Base-by-base conservation (phyloP, 2,888 invertebrate species). In the Orchesellides sinensis region DNA sequence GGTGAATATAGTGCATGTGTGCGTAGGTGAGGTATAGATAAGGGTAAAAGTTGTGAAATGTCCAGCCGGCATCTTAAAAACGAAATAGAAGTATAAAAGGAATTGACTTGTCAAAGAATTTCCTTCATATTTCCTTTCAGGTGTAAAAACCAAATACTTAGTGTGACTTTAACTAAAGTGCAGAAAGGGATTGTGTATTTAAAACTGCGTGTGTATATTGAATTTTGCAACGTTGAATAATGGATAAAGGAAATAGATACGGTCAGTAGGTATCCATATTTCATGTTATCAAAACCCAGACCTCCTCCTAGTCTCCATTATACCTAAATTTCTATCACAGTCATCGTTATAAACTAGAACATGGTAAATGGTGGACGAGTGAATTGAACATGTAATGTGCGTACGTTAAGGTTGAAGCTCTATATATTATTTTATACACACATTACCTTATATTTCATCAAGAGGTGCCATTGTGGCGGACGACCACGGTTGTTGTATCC, bases 201-300 rank as follows among this genome's bases (percentile, higher is more conserved):
- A 8, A 17, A 52, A 19, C 10, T 40, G 23, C 40, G 23, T 25
- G 14, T 14, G 23, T 1, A 14, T 66, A 75, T 75, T 54, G 66
- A 56, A 66, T 75, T 75, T 66, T 17, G 75, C 75, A 66, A 66
- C 35, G n/a, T 66, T 75, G 66, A 75, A 75, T 75, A 75, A 75
- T 66, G 66, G 63, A 74, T 74, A 74, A 61, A 63, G 74, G 74
- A 74, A 74, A 63, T 74, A 74, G 52, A 74, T 74, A 74, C 25
- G 12, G 74, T 47, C 74, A 32, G 63, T 23, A 25, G 40, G 29
- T 32, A 52, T 63, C 35, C 74, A 74, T 74, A 63, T 63, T 74
- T 74, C 74, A 74, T 63, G 17, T 72, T 61, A 17, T 52, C 74
- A 19, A 49, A 61, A 35, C 73, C 73, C 32, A n/a, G n/a, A 29